These are phyloP conservation scores for Pelodiscus sinensis DNA, from an alignment of 2,113 vertebrate species.

Conservation along the genomic window DNA sequence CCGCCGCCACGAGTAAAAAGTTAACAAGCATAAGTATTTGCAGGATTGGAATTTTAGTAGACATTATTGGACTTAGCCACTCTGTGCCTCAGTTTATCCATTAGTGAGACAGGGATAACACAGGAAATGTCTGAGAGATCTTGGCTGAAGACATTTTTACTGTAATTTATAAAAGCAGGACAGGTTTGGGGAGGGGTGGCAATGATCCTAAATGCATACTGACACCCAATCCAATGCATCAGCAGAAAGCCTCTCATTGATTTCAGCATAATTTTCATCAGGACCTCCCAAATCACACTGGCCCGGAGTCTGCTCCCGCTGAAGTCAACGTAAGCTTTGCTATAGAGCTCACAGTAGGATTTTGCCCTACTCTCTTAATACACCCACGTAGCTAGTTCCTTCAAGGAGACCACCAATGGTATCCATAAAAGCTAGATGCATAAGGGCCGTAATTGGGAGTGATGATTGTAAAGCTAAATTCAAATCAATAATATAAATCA, in stretches of 20 bases:
- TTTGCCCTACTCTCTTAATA: neutral
- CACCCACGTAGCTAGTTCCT: neutral
- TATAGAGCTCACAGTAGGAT: neutral
- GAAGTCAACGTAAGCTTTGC: neutral
- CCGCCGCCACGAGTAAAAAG: accelerated
- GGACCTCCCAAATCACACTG: neutral
- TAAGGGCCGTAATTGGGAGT: neutral
- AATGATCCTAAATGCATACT: neutral
- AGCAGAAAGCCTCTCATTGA: neutral
- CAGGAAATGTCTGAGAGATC: neutral
- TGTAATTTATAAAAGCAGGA: accelerated
- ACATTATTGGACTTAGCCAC: neutral
- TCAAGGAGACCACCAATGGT: neutral
- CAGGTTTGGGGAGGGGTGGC: neutral
- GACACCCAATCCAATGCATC: accelerated
- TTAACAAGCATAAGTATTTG: accelerated
- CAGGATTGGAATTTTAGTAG: neutral
- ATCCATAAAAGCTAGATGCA: neutral
- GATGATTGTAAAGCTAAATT: neutral
- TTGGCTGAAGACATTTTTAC: neutral
- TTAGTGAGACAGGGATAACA: accelerated
- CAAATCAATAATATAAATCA: neutral
- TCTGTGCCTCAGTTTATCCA: constrained; percentile 35
- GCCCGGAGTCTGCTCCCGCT: neutral
- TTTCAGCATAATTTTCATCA: neutral